A percentile compares a stretch with the other conserved stretches of the same genome.
phyloP scores from a whole-genome alignment of 1,140 invertebrate species.

The Nephila pilipes region DNA sequence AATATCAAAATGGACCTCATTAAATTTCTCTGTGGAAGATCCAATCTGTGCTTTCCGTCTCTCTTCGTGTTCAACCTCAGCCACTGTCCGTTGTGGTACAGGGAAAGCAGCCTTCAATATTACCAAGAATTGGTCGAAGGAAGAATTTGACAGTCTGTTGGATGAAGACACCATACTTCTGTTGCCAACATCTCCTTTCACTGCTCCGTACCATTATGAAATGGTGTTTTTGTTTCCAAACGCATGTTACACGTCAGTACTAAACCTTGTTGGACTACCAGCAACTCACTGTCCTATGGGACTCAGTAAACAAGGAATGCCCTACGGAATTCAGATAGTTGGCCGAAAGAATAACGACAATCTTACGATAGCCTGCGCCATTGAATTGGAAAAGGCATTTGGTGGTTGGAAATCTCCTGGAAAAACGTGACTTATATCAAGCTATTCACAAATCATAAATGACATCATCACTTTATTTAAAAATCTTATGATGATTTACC shows the following conservation, averaged over 20 bases:
- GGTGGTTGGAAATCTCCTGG: no score
- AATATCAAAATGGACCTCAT: neutral
- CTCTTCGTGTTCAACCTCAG: neutral
- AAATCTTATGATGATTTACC: no score
- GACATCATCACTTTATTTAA: no score
- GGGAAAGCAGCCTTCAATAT: neutral
- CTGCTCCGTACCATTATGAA: slow-evolving; percentile 92
- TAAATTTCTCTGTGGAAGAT: slow-evolving; percentile 5
- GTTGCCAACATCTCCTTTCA: slow-evolving; percentile 85
- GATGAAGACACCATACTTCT: slow-evolving; percentile 89
- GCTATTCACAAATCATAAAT: no score
- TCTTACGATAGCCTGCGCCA: slow-evolving; percentile 79
- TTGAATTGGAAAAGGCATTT: no score
- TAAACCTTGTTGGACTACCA: slow-evolving; percentile 82
- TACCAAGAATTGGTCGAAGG: slow-evolving; percentile 79
- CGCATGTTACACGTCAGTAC: slow-evolving; percentile 88
- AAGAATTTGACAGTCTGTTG: slow-evolving; percentile 85
- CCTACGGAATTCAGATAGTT: slow-evolving; percentile 82
- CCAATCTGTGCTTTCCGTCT: neutral
- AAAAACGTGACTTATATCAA: no score
- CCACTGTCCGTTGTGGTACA: neutral
- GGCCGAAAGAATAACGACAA: slow-evolving; percentile 79
- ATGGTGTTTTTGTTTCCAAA: slow-evolving; percentile 89
- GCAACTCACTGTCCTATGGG: slow-evolving; percentile 82
- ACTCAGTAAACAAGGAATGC: slow-evolving; percentile 81